These are phyloP conservation scores for Rousettus madagascariensis DNA, from an alignment of 2,797 vertebrate species.

Conservation along the genomic window DNA sequence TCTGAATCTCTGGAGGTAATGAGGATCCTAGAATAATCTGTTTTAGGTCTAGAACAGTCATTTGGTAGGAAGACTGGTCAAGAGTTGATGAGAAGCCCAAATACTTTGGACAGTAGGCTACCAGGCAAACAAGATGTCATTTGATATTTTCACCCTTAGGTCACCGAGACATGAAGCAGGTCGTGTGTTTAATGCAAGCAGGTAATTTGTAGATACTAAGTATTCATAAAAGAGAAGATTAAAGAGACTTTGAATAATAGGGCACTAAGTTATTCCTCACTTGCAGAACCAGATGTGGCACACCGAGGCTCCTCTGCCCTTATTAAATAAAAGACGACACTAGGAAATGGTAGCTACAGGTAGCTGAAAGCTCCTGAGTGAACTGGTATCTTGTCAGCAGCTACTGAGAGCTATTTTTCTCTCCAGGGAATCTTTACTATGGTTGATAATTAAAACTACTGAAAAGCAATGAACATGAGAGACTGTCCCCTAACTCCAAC, in stretches of 20 bases:
- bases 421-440: conserved; percentile 68
- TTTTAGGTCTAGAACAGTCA: neutral
- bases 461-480: conserved; percentile 62
- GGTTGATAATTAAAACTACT: conserved; percentile 74
- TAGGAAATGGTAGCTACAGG: conserved; percentile 54
- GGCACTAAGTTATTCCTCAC: conserved; percentile 77
- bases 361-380: conserved; percentile 70
- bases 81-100: conserved; percentile 6
- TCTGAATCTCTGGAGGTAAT: neutral
- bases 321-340: conserved; percentile 74
- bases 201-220: conserved; percentile 79
- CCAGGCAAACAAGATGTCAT: conserved; percentile 79
- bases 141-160: conserved; percentile 70
- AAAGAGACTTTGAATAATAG: conserved; percentile 74
- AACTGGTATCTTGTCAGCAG: conserved; percentile 63
- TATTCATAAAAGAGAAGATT: conserved; percentile 82
- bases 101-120: conserved; percentile 11
- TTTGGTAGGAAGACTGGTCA: neutral
- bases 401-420: conserved; percentile 65
- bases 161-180: conserved; percentile 75
- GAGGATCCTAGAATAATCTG: neutral
- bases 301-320: conserved; percentile 68
- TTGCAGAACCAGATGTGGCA: conserved; percentile 60
- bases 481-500: neutral
- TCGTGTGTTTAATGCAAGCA: conserved; percentile 71